Evolutionary conservation across 2,797 vertebrate genomes (phyloP).

Genomic region (Sylvia borin): DNA sequence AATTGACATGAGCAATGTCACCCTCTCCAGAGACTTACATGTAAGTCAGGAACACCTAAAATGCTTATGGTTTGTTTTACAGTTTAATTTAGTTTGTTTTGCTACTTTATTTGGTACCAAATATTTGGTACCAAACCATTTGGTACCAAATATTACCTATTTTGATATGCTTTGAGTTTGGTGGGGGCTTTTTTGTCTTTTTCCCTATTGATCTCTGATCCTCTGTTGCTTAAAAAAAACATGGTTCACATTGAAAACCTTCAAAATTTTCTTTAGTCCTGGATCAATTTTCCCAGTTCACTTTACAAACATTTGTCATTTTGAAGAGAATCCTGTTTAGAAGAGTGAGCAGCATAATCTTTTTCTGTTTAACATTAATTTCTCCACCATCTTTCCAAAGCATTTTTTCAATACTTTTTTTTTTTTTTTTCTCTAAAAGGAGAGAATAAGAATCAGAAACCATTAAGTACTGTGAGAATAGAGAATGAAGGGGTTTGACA

Average conservation of each 20-base stretch:
- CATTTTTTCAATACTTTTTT: not conserved
- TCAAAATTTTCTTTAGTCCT: not conserved
- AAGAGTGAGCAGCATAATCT: not conserved
- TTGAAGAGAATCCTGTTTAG: not conserved
- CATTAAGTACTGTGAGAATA: not conserved
- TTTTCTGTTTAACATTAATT: not conserved
- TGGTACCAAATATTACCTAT: not conserved
- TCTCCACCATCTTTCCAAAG: not conserved
- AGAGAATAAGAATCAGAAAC: not conserved
- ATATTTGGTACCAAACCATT: too few species aligned
- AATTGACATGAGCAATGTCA: slow-evolving; percentile 97
- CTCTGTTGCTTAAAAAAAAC: not conserved
- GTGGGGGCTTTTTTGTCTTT: not conserved
- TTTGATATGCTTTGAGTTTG: not conserved
- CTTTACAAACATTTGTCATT: not conserved
- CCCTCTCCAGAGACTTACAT: slow-evolving; percentile 90
- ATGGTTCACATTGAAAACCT: not conserved
- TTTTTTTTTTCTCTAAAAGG: not conserved
- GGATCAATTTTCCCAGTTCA: not conserved
- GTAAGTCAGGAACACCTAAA: slow-evolving; percentile 75
- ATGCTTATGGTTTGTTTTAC: not conserved
- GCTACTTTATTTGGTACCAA: not conserved
- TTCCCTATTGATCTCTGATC: not conserved
- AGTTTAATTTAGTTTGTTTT: not conserved
- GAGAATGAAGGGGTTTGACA: not conserved